These are phyloP conservation scores for Pristis pectinata DNA, from an alignment of 2,797 vertebrate genomes.

Conservation along the genomic window DNA sequence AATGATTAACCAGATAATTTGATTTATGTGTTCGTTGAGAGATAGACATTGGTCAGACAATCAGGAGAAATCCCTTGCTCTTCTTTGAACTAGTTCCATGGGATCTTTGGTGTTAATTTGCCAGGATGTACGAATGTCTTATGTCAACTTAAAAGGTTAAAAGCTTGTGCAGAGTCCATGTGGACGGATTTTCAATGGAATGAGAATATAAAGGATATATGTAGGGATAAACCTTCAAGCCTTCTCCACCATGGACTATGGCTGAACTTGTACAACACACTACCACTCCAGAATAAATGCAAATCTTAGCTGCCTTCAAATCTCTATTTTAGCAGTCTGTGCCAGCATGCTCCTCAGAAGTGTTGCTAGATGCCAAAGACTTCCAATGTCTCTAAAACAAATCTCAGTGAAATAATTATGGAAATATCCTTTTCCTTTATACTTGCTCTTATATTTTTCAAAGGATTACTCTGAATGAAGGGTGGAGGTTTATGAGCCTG, in stretches of 20 bases:
- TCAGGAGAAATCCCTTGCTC: not conserved
- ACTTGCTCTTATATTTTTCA: not conserved
- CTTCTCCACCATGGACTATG: no score
- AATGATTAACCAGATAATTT: not conserved
- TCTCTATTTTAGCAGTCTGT: not conserved
- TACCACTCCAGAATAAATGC: no score
- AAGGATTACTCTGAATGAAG: no score
- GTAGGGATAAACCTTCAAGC: no score
- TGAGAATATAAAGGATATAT: no score
- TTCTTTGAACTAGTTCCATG: not conserved
- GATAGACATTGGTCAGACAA: not conserved
- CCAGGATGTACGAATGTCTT: not conserved
- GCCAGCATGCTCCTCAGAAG: not conserved
- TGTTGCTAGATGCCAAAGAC: not conserved
- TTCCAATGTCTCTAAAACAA: not conserved
- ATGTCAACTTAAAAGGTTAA: not conserved
- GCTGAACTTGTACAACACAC: no score
- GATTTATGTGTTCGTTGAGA: not conserved
- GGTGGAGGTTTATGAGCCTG: not conserved
- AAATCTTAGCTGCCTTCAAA: not conserved
- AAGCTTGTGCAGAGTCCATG: not conserved
- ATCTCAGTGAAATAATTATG: not conserved
- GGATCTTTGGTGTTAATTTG: not conserved
- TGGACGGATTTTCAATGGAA: not conserved
- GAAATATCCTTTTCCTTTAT: not conserved